Percentiles rank a stretch among this genome's conserved stretches.
Evolutionary conservation across 2,888 invertebrate species (phyloP).

Genomic region (Tipula vernalis): DNA sequence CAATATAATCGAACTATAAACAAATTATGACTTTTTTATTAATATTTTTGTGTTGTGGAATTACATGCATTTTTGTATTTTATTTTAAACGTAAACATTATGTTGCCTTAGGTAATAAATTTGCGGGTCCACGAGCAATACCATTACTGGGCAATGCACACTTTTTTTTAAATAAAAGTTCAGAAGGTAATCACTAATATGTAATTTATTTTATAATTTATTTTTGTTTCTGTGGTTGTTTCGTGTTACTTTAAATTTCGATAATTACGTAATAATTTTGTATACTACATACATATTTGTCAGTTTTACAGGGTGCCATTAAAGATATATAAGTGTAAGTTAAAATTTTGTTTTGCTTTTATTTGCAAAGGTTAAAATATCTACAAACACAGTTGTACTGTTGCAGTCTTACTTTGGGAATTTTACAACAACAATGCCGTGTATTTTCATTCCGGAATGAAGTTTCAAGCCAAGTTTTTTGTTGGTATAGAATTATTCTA

Average conservation of each 20-base stretch:
- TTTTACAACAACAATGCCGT: too few species aligned
- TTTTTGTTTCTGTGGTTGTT: not conserved
- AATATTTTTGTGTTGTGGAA: not conserved
- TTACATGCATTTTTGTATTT: not conserved
- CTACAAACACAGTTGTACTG: too few species aligned
- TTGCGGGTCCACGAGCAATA: conserved; percentile 14
- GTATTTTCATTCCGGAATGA: too few species aligned
- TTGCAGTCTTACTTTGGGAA: too few species aligned
- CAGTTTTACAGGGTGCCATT: not conserved
- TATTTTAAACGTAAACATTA: not conserved
- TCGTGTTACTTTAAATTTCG: not conserved
- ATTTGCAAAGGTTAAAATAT: not conserved
- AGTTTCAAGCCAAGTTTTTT: too few species aligned
- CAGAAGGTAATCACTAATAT: conserved; percentile 13
- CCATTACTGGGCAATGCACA: conserved; percentile 14
- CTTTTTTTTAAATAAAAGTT: conserved; percentile 11
- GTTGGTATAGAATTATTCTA: too few species aligned
- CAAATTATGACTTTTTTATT: not conserved
- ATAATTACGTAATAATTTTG: not conserved
- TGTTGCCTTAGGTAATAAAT: conserved; percentile 9
- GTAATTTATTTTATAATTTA: not conserved
- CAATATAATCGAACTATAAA: not conserved
- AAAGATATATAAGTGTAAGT: not conserved
- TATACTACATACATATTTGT: not conserved
- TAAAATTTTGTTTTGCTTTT: not conserved